Base-by-base conservation (phyloP, 2,113 vertebrate genomes). In the Typhlomys cinereus region DNA sequence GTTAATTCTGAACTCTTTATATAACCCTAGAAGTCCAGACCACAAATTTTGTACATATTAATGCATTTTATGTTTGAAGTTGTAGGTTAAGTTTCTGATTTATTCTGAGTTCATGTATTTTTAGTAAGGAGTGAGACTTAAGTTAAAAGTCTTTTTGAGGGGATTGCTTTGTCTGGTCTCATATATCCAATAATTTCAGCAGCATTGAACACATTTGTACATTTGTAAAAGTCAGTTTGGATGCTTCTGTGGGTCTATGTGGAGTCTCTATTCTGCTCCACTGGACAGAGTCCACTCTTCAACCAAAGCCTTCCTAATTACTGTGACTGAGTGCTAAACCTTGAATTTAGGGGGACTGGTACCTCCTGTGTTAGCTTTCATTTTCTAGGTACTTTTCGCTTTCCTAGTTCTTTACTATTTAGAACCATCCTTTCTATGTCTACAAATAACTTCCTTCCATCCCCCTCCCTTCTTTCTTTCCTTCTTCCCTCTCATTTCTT, bases 361-460 rank as follows among this genome's bases (percentile, higher is more conserved):
- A 64, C n/a, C 21, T 64, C 46, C 5, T 13, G 44, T 10, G 36
- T 73, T 50, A 39, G 31, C 59, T 7, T 62, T 62, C 20, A 52
- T 62, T 73, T 74, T 81, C 34, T 20, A n/a, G 57, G 20, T 31
- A n/a, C n/a, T 64, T 74, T 74, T 64, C 62, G 44, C 25, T 74
- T 75, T 83, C 82, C 50, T 67, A 83, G 14, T 88, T 93, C 34
- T 88, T 59, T n/a, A 36, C 7, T 48, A 69, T 83, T 74, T 67
- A n/a, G n/a, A n/a, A n/a, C n/a, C n/a, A n/a, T n/a, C n/a, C n/a
- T n/a, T n/a, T n/a, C n/a, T n/a, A n/a, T n/a, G n/a, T n/a, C n/a
- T n/a, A n/a, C n/a, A n/a, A n/a, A n/a, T n/a, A n/a, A n/a, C n/a
- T n/a, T n/a, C n/a, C n/a, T n/a, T n/a, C n/a, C n/a, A n/a, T n/a